Conservation (phyloP, 2,797 vertebrate species). For the Lacerta viridis region DNA sequence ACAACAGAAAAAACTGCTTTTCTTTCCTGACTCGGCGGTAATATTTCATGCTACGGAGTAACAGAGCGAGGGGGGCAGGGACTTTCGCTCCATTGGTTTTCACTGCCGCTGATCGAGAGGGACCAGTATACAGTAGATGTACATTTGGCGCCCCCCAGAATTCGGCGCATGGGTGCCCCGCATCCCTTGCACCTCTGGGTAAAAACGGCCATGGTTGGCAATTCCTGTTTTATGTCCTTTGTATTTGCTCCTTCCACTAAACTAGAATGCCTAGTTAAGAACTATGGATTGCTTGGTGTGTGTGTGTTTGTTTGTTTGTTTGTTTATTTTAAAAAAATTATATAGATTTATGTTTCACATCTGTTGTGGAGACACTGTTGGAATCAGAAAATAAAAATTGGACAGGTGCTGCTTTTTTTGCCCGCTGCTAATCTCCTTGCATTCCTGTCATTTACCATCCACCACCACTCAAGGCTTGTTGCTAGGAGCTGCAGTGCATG, state of each 20-base stretch:
- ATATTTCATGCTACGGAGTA: too few relatives aligned
- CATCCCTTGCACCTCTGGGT: too few relatives aligned
- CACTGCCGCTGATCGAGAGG: too few relatives aligned
- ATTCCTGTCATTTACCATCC: slow-evolving; percentile 17
- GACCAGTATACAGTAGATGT: too few relatives aligned
- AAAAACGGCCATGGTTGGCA: too few relatives aligned
- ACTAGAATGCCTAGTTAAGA: background rate
- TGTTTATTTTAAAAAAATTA: background rate
- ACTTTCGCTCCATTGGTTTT: too few relatives aligned
- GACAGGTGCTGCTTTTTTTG: background rate
- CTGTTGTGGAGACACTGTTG: background rate
- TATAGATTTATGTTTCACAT: background rate
- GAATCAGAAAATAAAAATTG: background rate
- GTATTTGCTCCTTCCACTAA: background rate
- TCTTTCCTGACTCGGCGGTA: too few relatives aligned
- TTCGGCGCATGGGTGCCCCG: too few relatives aligned
- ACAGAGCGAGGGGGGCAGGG: too few relatives aligned
- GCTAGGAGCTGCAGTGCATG: slow-evolving; percentile 46
- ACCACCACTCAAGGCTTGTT: slow-evolving; percentile 22
- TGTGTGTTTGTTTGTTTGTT: background rate
- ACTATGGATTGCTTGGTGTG: background rate
- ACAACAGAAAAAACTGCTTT: too few relatives aligned
- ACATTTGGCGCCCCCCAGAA: too few relatives aligned
- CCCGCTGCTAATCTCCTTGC: slow-evolving; percentile 4
- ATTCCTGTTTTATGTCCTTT: too few relatives aligned